Evolutionary conservation across 1,140 invertebrate genomes (phyloP).

Genomic region (Dryas iulia): DNA sequence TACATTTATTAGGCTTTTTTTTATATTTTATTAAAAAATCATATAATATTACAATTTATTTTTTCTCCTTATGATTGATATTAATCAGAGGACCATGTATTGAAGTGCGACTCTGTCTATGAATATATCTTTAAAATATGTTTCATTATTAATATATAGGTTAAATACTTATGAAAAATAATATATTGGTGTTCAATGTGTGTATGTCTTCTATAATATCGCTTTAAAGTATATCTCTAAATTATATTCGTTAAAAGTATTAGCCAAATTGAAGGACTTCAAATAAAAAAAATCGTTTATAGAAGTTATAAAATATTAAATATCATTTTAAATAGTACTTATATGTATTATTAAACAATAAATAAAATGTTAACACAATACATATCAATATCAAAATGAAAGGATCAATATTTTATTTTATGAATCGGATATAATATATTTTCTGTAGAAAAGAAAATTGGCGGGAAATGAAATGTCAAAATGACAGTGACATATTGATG

Average conservation of each 20-base stretch:
- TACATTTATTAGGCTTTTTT: no score
- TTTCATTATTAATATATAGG: no score
- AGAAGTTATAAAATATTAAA: background rate
- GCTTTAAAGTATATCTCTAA: background rate
- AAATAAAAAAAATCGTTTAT: background rate
- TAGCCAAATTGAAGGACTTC: background rate
- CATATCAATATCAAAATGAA: background rate
- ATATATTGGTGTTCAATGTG: constrained; percentile 3
- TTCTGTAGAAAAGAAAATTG: background rate
- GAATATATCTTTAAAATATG: no score
- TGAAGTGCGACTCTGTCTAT: no score
- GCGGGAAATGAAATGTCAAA: background rate
- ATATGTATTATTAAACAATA: background rate
- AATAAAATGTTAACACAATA: background rate
- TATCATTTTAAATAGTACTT: background rate
- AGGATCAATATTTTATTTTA: background rate
- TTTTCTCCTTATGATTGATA: no score
- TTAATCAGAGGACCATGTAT: no score
- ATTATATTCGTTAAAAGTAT: background rate
- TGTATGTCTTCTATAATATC: background rate
- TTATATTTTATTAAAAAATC: no score
- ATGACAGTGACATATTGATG: no score
- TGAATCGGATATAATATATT: background rate
- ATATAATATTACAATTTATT: no score
- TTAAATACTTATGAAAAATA: background rate